phyloP scores from a whole-genome alignment of 2,797 vertebrate species.

The Hypotaenidia philippensis region DNA sequence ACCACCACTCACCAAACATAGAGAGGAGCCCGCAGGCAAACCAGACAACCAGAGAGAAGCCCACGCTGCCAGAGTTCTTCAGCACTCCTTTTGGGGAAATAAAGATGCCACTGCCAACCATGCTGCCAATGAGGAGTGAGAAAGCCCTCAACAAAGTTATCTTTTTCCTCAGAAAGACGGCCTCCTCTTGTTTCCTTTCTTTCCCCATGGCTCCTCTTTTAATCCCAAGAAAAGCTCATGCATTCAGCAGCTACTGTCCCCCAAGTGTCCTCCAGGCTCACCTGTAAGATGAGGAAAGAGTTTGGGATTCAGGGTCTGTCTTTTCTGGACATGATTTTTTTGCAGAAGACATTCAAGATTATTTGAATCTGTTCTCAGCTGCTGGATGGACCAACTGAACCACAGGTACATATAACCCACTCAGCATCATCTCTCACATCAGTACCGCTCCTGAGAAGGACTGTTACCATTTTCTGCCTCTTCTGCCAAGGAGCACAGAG shows the following conservation, averaged over 20 bases:
- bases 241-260: neutral
- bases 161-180: constrained; percentile 82
- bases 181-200: constrained; percentile 49
- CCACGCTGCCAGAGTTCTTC: constrained; percentile 87
- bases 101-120: constrained; percentile 93
- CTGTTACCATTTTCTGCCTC: neutral
- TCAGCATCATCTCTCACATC: neutral
- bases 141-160: constrained; percentile 85
- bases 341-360: neutral
- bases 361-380: neutral
- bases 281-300: constrained; percentile 55
- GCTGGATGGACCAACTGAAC: neutral
- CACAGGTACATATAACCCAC: neutral
- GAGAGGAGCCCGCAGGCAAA: constrained; percentile 86
- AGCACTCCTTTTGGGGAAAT: constrained; percentile 91
- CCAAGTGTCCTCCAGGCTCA: constrained; percentile 5
- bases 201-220: constrained; percentile 53
- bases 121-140: constrained; percentile 85
- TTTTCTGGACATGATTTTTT: neutral
- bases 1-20: constrained; percentile 83
- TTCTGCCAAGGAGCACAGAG: neutral
- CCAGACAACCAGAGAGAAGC: constrained; percentile 88
- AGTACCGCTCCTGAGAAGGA: neutral
- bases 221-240: neutral
- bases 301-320: neutral